Evolutionary conservation across 2,113 vertebrate species (phyloP), one percentile per base, ranked within the genome.

Genomic region (Hyperopisus bebe): DNA sequence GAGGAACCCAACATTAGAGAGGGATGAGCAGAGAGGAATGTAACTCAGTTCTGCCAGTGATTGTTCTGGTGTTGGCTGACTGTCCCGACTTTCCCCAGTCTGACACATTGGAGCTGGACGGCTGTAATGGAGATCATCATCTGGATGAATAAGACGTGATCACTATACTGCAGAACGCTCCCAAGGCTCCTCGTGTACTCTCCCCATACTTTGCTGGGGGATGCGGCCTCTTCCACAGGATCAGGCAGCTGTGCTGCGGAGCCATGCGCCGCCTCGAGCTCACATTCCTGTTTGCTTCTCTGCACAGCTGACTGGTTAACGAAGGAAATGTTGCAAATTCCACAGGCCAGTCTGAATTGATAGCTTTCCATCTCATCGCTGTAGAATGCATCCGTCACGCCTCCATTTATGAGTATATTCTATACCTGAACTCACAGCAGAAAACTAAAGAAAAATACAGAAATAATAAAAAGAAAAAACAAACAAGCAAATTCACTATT

Each of bases 21-120:
- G 39, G 87, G 87, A 62, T 62, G 87, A 88, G 19, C 87, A 66
- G 39, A 35, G 50, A 62, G 53, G 31, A 62, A 88, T 62, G 87
- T 46, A 88, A 42, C 31, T 35, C 53, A 10, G 87, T 88, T 31
- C 62, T 58, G 87, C 87, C 53, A 62, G 53, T 24, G 53, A 62
- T 88, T 66, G 35, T 88, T 66, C 42, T 55, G 53, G 35, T 62
- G 8, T 62, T 88, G 53, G 87, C 87, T 27, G 21, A 44, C 21
- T 9, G 9, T 44, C 39, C 87, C 53, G 3, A 55, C 51, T 53
- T 44, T 66, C 39, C 50, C 53, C 51, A 11, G 35, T 11, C 87
- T 46, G 86, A 62, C 53, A 42, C 1, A 5, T 8, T 62, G 39
- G 17, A 58, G 84, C 86, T 9, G 13, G 35, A 39, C 47, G 31